A percentile compares a stretch with the other conserved stretches of the same genome.
Evolutionary conservation across 2,113 vertebrate genomes (phyloP).

Genomic region (Vanacampus margaritifer): DNA sequence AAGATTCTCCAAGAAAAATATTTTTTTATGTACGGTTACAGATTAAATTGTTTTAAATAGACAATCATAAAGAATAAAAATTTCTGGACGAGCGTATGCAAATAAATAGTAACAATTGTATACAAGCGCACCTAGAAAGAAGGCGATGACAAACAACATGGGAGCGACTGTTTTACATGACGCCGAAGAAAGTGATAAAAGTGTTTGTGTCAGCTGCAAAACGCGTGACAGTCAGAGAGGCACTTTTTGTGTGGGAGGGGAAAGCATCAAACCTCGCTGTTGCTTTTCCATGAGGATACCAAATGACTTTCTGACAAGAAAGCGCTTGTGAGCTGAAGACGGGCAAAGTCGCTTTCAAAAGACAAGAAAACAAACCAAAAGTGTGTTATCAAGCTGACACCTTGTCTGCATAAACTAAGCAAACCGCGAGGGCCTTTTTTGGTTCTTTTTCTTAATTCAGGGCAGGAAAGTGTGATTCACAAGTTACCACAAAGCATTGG

Average conservation of each 20-base stretch:
- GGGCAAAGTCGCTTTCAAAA: constrained; percentile 5
- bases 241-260: constrained; percentile 29
- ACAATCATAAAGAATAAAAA: too few species aligned
- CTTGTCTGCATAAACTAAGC: constrained; percentile 10
- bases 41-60: too few species aligned
- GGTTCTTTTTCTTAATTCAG: constrained; percentile 8
- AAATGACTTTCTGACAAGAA: constrained; percentile 29
- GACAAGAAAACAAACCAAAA: constrained; percentile 4
- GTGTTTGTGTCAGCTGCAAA: constrained; percentile 6
- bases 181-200: constrained; percentile 14
- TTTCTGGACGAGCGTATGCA: background rate
- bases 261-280: constrained; percentile 16
- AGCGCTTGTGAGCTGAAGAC: background rate
- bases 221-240: constrained; percentile 27
- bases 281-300: constrained; percentile 21
- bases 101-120: background rate
- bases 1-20: too few species aligned
- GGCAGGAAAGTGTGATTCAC: constrained; percentile 51
- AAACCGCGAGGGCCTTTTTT: constrained; percentile 5
- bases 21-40: too few species aligned
- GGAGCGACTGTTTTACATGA: constrained; percentile 22
- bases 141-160: background rate
- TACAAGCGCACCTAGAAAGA: background rate
- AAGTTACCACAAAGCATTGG: constrained; percentile 39
- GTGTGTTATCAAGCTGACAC: constrained; percentile 6